Evolutionary conservation across 2,113 vertebrate species (phyloP), one percentile per base, ranked within the genome.

Genomic region (Trogon melanurus): DNA sequence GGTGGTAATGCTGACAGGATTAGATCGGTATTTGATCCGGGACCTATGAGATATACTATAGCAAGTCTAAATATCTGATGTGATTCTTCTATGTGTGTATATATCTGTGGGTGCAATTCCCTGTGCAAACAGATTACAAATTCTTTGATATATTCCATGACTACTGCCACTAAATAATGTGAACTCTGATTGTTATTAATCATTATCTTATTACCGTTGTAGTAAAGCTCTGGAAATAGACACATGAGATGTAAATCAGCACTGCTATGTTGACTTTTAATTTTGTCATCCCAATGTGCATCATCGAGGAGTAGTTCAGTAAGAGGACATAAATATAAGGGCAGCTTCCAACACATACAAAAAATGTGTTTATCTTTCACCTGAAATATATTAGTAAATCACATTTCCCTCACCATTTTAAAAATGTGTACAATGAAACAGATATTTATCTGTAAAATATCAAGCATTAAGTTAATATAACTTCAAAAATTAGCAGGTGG

Each of bases 161-260:
- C 75, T 81, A 79, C 10, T 75, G 27, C 16, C 54, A 47, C 69
- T 79, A 79, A 88, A 72, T 84, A 88, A 86, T 58, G 29, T 65
- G 50, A 93, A 22, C 17, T 69, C n/a, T 32, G 53, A 57, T 81
- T 0, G 0, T 74, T 92, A 53, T 78, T 91, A 93, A 88, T 83
- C 54, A 72, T 91, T 91, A 81, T 84, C 64, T 89, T 92, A 90
- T 92, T 89, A 89, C 7, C 6, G 22, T 73, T 82, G 54, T 75
- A 70, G 18, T 78, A 74, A 92, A 94, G 30, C 79, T 86, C 48
- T 91, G 89, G 93, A 92, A 95, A 79, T 69, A 82, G 84, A 79
- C 30, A 56, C 20, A 67, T 86, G 66, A 94, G 25, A 75, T 74
- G 18, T 67, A 95, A 93, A 95, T 93, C 57, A 85, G 45, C 4